Conservation (phyloP, 2,888 invertebrate species). For the Nymphalis urticae region DNA sequence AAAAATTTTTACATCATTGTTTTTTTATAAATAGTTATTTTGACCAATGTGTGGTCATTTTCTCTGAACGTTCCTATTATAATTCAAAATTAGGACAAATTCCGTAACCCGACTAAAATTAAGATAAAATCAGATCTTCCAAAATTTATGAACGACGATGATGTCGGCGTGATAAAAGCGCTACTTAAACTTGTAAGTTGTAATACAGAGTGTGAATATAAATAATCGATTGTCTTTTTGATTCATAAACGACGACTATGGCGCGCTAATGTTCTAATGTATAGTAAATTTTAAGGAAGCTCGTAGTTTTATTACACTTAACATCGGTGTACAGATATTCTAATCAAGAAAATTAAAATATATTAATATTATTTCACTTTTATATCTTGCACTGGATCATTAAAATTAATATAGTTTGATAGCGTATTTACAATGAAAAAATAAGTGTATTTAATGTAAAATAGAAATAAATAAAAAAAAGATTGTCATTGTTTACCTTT, state of each 20-base stretch:
- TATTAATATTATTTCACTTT: slow-evolving; percentile 28
- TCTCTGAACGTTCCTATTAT: slow-evolving; percentile 20
- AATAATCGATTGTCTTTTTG: neutral
- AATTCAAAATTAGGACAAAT: neutral
- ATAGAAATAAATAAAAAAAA: slow-evolving; percentile 3
- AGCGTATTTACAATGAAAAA: slow-evolving; percentile 37
- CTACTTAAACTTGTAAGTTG: no score
- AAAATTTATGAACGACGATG: neutral
- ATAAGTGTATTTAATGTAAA: slow-evolving; percentile 32
- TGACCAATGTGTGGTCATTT: neutral
- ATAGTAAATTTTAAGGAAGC: slow-evolving; percentile 33
- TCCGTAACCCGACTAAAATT: slow-evolving; percentile 1
- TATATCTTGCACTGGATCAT: slow-evolving; percentile 29
- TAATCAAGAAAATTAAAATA: slow-evolving; percentile 11
- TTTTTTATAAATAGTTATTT: slow-evolving; percentile 1
- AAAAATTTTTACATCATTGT: neutral
- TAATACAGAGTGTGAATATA: neutral
- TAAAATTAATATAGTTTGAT: slow-evolving; percentile 36
- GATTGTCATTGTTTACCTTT: neutral
- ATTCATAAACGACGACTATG: slow-evolving; percentile 31
- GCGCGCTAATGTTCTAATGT: slow-evolving; percentile 32
- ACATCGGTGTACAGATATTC: slow-evolving; percentile 31
- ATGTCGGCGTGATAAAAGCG: neutral
- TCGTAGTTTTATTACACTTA: slow-evolving; percentile 25
- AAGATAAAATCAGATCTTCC: slow-evolving; percentile 14